Conservation (phyloP, 2,888 invertebrate species). For the Parnassius orleans region DNA sequence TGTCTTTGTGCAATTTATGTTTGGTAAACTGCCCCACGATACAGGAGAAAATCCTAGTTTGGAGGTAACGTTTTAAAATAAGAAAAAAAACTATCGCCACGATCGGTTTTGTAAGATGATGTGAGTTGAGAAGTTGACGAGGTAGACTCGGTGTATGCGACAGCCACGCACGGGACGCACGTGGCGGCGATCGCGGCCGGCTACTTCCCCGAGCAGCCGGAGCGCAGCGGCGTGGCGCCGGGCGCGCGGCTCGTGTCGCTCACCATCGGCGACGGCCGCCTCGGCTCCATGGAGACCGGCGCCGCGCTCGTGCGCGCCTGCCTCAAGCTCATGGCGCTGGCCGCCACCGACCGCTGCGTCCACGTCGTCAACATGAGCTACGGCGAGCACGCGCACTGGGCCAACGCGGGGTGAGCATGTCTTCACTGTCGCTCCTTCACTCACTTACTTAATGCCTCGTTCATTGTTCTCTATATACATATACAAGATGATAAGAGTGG, state of each 20-base stretch:
- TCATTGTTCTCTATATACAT: no score
- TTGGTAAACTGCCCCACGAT: no score
- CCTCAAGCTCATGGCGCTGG: conserved; percentile 90
- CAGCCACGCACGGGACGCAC: conserved; percentile 98
- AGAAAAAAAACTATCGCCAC: no score
- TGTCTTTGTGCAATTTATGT: no score
- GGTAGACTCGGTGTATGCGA: no score
- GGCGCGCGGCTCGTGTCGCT: conserved; percentile 97
- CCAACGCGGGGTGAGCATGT: conserved; percentile 88
- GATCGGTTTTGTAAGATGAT: no score
- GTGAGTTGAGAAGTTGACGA: no score
- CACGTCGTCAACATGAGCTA: conserved; percentile 99
- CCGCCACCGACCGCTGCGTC: conserved; percentile 31
- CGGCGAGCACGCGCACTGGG: conserved; percentile 96
- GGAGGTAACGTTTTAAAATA: no score
- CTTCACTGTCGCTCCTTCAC: neutral
- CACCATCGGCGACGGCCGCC: conserved; percentile 95
- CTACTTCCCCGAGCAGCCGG: conserved; percentile 91
- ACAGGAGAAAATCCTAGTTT: no score
- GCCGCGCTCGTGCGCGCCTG: conserved; percentile 95
- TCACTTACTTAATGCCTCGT: no score
- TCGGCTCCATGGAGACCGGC: conserved; percentile 98
- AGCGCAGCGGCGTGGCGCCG: conserved; percentile 96
- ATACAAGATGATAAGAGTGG: no score
- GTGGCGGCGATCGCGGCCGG: conserved; percentile 98